Evolutionary conservation across 2,797 vertebrate species (phyloP).

Genomic region (Centropyge bicolor): DNA sequence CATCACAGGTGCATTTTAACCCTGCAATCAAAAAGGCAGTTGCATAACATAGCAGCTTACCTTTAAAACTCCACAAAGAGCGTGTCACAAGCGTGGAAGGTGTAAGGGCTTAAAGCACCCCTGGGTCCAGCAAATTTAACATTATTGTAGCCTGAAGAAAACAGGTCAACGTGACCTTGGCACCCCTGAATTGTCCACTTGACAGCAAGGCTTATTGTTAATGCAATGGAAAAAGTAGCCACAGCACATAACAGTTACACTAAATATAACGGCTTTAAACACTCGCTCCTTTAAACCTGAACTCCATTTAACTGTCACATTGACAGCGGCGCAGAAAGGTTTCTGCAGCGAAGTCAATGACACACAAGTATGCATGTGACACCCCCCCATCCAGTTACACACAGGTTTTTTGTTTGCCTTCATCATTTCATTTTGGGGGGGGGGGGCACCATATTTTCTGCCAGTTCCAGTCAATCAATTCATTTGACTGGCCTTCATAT

Average conservation of each 20-base stretch:
- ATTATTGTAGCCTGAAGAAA: slow-evolving; percentile 47
- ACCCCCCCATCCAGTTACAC: slow-evolving; percentile 16
- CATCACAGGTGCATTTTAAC: slow-evolving; percentile 32
- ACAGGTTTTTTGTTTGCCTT: slow-evolving; percentile 58
- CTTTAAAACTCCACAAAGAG: slow-evolving; percentile 45
- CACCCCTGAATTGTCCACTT: slow-evolving; percentile 51
- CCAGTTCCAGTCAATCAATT: slow-evolving; percentile 41
- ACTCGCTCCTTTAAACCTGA: slow-evolving; percentile 66
- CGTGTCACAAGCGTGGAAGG: slow-evolving; percentile 22
- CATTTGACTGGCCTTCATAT: slow-evolving; percentile 37
- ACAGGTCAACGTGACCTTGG: slow-evolving; percentile 66
- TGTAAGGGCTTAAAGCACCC: slow-evolving; percentile 35
- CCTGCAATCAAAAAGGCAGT: slow-evolving; percentile 25
- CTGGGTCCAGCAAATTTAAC: slow-evolving; percentile 28
- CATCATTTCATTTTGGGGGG: slow-evolving; percentile 27
- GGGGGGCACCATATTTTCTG: slow-evolving; percentile 19
- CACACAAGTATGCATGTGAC: slow-evolving; percentile 48
- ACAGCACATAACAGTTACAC: slow-evolving; percentile 67
- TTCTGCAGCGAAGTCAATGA: slow-evolving; percentile 59
- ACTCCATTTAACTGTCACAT: slow-evolving; percentile 69
- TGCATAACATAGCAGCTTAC: slow-evolving; percentile 28
- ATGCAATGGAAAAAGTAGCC: slow-evolving; percentile 59
- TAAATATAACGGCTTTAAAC: slow-evolving; percentile 71
- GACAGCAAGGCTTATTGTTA: slow-evolving; percentile 65
- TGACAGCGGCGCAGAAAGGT: slow-evolving; percentile 63